phyloP scores from a whole-genome alignment of 2,888 invertebrate species.

The Polydrusus pterygomalis region DNA sequence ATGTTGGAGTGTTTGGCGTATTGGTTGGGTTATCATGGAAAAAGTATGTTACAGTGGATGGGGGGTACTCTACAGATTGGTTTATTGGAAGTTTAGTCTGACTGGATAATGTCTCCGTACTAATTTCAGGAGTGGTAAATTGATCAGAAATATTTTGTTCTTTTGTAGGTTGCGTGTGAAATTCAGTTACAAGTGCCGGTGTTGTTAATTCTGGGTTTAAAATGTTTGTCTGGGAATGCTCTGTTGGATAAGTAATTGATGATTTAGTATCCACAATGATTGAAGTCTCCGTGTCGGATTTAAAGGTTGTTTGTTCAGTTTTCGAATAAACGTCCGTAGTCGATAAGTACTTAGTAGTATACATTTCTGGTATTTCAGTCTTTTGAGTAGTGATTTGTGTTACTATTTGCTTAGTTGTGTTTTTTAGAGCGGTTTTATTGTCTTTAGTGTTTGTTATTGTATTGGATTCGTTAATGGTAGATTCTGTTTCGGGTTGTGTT shows the following conservation, averaged over 20 bases:
- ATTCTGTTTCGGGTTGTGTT: neutral
- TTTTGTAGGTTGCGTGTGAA: neutral
- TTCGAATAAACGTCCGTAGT: neutral
- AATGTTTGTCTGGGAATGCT: too few relatives aligned
- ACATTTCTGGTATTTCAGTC: neutral
- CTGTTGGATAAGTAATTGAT: too few relatives aligned
- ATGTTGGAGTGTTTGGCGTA: neutral
- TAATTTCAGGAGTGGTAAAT: neutral
- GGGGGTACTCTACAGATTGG: neutral
- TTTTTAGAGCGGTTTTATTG: neutral
- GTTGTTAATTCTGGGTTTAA: too few relatives aligned
- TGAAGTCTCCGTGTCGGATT: too few relatives aligned
- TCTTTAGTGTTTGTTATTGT: neutral
- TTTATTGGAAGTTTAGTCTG: neutral
- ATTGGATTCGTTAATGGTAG: neutral
- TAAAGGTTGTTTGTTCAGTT: too few relatives aligned
- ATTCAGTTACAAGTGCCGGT: too few relatives aligned
- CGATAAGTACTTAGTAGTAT: neutral
- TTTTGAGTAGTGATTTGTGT: neutral
- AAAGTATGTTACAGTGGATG: neutral
- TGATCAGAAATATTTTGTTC: neutral
- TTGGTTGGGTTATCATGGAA: neutral
- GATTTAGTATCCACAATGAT: too few relatives aligned
- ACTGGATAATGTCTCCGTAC: neutral
- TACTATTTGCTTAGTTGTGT: neutral